Base-by-base conservation (phyloP, 2,113 vertebrate species). In the Rostratula benghalensis region DNA sequence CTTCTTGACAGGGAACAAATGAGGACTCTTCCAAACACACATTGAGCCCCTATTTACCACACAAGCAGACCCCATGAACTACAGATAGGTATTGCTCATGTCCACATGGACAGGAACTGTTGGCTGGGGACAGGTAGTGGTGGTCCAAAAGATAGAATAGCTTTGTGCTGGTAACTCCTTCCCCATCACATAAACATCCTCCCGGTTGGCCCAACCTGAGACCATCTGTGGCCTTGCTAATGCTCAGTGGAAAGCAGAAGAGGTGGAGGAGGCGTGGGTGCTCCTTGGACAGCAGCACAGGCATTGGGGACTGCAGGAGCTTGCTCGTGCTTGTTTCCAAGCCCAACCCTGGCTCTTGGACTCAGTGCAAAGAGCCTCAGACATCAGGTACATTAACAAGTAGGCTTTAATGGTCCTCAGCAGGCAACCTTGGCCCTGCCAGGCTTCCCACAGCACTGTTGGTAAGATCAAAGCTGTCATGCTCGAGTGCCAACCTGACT, bases 351-450 rank as follows among this genome's bases (percentile, higher is more conserved):
- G 78, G 30, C 74, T 67, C 67, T 70, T 85, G 90, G 92, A 63
- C 46, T 33, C 6, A 1, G 9, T 59, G 82, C 67, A 86, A 31
- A 50, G 57, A 91, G 76, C 67, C 71, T 59, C 76, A 89, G 83
- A 35, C 77, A 78, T 25, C 51, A 41, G 90, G 35, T 33, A 50
- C 78, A 39, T 35, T 27, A 35, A 83, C 46, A 90, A 92, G 87
- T 60, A 63, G 78, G 71, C 59, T 96, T 93, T 96, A 94, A 96
- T 87, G 76, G 80, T 64, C 33, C 51, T 64, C 95, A 81, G 88
- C 92, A 95, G 79, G 94, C 60, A 77, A 74, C 43, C 30, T 22
- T n/a, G 46, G 86, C 59, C 54, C 76, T 94, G 86, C 68, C 86
- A 93, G 90, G 64, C 73, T 46, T 30, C 92, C 88, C 8, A 1